A percentile compares a stretch with the other conserved stretches of the same genome.
These are phyloP conservation scores for Cyanistes caeruleus DNA, from an alignment of 2,113 vertebrate species.

Conservation along the genomic window DNA sequence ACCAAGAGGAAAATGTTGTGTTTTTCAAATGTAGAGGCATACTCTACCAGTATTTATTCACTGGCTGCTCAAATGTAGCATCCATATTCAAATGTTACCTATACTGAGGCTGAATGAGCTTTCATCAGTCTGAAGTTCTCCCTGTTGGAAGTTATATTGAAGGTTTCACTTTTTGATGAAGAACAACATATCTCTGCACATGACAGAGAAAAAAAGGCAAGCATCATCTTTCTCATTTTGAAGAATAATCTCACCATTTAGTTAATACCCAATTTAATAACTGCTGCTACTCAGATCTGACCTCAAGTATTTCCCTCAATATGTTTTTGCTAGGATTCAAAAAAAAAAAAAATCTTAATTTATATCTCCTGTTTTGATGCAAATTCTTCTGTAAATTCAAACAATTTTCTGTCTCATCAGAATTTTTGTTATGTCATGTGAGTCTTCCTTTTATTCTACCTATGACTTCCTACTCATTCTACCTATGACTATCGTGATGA, in stretches of 20 bases:
- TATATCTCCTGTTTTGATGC: neutral
- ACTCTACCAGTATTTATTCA: neutral
- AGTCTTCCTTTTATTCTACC: neutral
- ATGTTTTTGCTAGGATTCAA: neutral
- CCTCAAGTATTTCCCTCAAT: constrained; percentile 53
- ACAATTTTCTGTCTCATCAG: neutral
- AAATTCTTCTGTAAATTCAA: neutral
- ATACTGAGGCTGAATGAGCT: neutral
- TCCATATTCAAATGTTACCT: neutral
- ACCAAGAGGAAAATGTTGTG: neutral
- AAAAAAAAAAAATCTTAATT: neutral
- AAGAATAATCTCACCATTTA: neutral
- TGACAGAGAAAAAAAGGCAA: neutral
- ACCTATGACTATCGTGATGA: neutral
- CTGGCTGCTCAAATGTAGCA: neutral
- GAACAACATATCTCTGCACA: neutral
- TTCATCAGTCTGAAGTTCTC: neutral
- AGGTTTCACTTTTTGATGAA: neutral
- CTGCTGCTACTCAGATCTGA: constrained; percentile 14
- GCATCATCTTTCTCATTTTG: neutral
- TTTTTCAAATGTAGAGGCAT: neutral
- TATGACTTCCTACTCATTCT: no score
- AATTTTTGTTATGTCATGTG: neutral
- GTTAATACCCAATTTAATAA: neutral
- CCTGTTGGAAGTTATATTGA: neutral